These are phyloP conservation scores for Eueides isabella DNA, from an alignment of 1,140 invertebrate species.

Conservation along the genomic window DNA sequence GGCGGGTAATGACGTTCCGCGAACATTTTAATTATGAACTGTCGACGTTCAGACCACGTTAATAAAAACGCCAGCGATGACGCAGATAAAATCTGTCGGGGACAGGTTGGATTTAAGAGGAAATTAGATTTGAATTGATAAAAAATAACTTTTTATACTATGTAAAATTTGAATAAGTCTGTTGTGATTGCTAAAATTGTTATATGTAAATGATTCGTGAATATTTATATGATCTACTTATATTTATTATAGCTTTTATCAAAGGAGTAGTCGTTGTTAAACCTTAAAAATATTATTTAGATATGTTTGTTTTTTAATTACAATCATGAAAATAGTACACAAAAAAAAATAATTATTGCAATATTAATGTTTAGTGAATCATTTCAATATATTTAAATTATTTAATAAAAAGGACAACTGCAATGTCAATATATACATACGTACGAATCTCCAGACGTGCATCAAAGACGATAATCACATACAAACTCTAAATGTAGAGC, in stretches of 20 bases:
- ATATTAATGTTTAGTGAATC: no score
- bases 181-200: background rate
- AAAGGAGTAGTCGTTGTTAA: no score
- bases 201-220: no score
- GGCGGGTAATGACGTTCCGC: conserved; percentile 61
- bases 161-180: background rate
- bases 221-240: no score
- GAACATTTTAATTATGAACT: conserved; percentile 79
- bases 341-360: no score
- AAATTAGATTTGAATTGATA: conserved; percentile 60
- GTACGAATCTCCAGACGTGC: background rate
- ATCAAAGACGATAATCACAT: conserved; percentile 19
- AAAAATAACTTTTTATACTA: conserved; percentile 30
- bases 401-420: background rate
- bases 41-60: conserved; percentile 57
- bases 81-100: conserved; percentile 66
- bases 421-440: background rate
- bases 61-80: conserved; percentile 67
- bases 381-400: no score
- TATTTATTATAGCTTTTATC: background rate
- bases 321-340: no score
- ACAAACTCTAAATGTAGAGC: conserved; percentile 46
- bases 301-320: no score
- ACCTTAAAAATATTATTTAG: no score
- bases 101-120: conserved; percentile 70